A percentile compares a stretch with the other conserved stretches of the same genome.
Evolutionary conservation across 2,888 invertebrate genomes (phyloP).

Genomic region (Athetis lepigone): DNA sequence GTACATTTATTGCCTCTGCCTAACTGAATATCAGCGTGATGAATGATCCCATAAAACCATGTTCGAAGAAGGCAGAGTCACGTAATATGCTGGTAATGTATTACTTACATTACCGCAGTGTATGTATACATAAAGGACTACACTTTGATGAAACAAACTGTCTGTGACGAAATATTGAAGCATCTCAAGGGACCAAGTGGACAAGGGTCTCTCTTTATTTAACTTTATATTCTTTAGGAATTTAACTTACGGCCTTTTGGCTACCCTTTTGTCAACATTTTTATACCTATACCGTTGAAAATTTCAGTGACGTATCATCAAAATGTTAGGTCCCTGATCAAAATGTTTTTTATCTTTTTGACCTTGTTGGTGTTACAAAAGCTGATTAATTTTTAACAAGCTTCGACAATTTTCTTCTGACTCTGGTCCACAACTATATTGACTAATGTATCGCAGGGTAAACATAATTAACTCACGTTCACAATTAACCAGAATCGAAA

Average conservation of each 20-base stretch:
- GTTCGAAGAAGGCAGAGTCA: slow-evolving; percentile 4
- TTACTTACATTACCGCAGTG: slow-evolving; percentile 5
- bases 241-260: not conserved
- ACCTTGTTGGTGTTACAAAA: no score
- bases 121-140: slow-evolving; percentile 1
- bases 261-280: not conserved
- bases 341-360: no score
- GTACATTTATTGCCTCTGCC: slow-evolving; percentile 15
- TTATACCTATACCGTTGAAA: no score
- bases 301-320: no score
- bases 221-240: slow-evolving; percentile 8
- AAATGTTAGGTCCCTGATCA: no score
- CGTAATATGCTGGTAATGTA: slow-evolving; percentile 29
- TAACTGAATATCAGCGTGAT: slow-evolving; percentile 30
- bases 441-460: no score
- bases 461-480: no score
- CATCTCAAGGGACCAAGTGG: not conserved
- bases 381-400: no score
- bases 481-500: no score
- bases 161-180: slow-evolving; percentile 3
- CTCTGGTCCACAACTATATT: no score
- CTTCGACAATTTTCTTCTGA: no score
- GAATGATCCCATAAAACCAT: slow-evolving; percentile 34
- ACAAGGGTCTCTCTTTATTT: slow-evolving; percentile 4
- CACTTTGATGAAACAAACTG: slow-evolving; percentile 6